Percentiles rank a stretch among this genome's conserved stretches.
phyloP scores from a whole-genome alignment of 2,888 invertebrate genomes.

The Lochmaea capreae region DNA sequence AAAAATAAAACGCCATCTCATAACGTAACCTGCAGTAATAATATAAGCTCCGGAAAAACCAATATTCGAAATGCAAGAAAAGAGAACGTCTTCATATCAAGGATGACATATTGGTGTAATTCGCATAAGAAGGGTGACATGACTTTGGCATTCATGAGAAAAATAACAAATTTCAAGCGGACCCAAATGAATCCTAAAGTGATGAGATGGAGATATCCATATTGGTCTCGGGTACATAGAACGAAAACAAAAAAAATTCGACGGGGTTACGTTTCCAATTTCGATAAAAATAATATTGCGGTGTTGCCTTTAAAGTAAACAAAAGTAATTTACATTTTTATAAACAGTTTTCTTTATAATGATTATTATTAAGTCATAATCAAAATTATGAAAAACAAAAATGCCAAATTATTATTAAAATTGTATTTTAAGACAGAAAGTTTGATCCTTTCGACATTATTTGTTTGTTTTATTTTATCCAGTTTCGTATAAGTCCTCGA shows the following conservation, averaged over 20 bases:
- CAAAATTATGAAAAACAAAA: too few species aligned
- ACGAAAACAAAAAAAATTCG: constrained; percentile 20
- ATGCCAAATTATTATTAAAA: too few species aligned
- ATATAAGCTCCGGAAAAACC: constrained; percentile 32
- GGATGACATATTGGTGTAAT: constrained; percentile 44
- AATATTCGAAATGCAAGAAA: constrained; percentile 37
- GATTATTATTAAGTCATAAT: too few species aligned
- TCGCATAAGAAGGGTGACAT: constrained; percentile 40
- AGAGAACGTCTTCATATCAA: constrained; percentile 31
- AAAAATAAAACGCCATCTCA: constrained; percentile 30
- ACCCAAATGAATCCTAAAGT: constrained; percentile 41
- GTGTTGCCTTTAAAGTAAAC: not conserved
- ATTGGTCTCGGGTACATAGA: constrained; percentile 13
- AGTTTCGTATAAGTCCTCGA: not conserved
- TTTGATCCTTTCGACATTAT: too few species aligned
- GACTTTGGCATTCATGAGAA: constrained; percentile 27
- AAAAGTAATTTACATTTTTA: not conserved
- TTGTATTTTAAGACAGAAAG: too few species aligned
- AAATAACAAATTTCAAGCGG: constrained; percentile 40
- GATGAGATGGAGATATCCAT: constrained; percentile 25
- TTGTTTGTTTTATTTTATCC: not conserved
- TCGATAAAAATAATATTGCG: constrained; percentile 12
- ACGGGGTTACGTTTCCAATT: not conserved
- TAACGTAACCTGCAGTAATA: constrained; percentile 33
- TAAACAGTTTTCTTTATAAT: too few species aligned